Evolutionary conservation across 2,888 invertebrate genomes (phyloP).

Genomic region (Heliconius cydno): DNA sequence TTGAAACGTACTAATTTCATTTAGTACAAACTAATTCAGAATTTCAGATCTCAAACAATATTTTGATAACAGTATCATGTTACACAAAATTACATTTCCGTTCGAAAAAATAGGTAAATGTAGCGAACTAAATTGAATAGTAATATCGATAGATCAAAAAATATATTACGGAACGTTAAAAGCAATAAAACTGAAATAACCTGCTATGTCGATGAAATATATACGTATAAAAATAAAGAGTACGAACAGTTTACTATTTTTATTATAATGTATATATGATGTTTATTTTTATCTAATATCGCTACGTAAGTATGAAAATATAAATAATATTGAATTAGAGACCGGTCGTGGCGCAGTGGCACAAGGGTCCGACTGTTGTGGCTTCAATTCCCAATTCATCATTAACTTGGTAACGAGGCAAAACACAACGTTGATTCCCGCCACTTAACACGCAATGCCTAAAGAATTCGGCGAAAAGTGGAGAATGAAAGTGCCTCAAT

Average conservation of each 20-base stretch:
- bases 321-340: too few relatives aligned
- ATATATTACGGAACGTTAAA: background rate
- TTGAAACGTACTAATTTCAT: too few relatives aligned
- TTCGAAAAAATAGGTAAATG: conserved; percentile 1
- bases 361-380: background rate
- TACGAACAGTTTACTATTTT: background rate
- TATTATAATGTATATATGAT: background rate
- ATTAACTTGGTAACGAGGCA: background rate
- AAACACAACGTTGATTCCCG: too few relatives aligned
- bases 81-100: background rate
- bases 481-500: too few relatives aligned
- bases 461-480: too few relatives aligned
- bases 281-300: background rate
- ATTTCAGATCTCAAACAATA: background rate
- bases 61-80: background rate
- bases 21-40: background rate
- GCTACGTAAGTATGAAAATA: too few relatives aligned
- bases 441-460: too few relatives aligned
- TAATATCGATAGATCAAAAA: conserved; percentile 16
- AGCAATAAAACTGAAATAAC: conserved; percentile 8
- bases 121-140: conserved; percentile 21
- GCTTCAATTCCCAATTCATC: background rate
- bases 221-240: background rate
- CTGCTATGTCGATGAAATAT: background rate
- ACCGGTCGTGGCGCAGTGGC: too few relatives aligned